Percentiles rank a stretch among this genome's conserved stretches.
Evolutionary conservation across 2,888 invertebrate genomes (phyloP).

Genomic region (Ochlodes sylvanus): DNA sequence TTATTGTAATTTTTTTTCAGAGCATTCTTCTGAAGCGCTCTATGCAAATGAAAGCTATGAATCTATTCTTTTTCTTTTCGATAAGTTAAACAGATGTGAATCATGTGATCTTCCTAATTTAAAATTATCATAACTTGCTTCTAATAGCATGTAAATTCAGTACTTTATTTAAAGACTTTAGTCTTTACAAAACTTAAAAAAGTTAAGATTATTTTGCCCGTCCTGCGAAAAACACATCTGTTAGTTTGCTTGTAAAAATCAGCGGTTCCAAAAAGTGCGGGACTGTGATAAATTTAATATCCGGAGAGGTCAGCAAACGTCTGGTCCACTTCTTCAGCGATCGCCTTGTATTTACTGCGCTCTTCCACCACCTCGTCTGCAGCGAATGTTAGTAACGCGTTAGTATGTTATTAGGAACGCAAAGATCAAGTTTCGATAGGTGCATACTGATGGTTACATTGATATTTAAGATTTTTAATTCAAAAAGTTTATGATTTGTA

Average conservation of each 20-base stretch:
- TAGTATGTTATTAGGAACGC: conserved; percentile 34
- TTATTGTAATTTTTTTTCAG: no score
- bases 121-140: no score
- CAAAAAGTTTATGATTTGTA: no score
- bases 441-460: no score
- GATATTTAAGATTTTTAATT: no score
- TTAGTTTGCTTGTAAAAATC: conserved; percentile 45
- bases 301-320: conserved; percentile 98
- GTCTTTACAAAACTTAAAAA: conserved; percentile 14
- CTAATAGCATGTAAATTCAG: neutral
- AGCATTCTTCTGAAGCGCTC: no score
- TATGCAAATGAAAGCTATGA: no score
- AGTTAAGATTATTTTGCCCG: neutral
- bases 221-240: conserved; percentile 19
- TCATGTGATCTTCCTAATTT: no score
- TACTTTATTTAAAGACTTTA: neutral
- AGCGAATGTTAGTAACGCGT: conserved; percentile 65
- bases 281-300: conserved; percentile 84
- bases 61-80: no score
- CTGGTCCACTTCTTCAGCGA: conserved; percentile 98
- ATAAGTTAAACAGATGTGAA: no score
- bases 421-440: neutral
- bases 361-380: conserved; percentile 95
- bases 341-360: conserved; percentile 98
- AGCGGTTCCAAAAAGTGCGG: conserved; percentile 56